A percentile compares a stretch with the other conserved stretches of the same genome.
These are phyloP conservation scores for Diabrotica undecimpunctata DNA, from an alignment of 1,140 invertebrate genomes.

Conservation along the genomic window DNA sequence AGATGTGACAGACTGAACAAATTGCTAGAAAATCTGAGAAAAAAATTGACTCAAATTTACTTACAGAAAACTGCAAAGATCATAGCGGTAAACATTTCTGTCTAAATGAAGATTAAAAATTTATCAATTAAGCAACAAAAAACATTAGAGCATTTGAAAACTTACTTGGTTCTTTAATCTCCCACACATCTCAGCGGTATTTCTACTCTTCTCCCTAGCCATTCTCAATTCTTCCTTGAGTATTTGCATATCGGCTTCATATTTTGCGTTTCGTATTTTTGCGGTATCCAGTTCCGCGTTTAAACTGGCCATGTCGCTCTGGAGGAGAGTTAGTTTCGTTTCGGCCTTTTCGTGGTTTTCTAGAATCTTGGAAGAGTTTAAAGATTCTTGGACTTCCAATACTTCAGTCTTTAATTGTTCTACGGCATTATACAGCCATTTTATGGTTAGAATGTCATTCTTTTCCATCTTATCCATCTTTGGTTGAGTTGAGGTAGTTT, in stretches of 20 bases:
- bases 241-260: slow-evolving; percentile 38
- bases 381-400: slow-evolving; percentile 44
- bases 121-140: no score
- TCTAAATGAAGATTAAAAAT: no score
- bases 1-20: no score
- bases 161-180: slow-evolving; percentile 45
- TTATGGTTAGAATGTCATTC: slow-evolving; percentile 49
- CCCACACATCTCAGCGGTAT: slow-evolving; percentile 39
- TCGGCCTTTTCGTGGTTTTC: slow-evolving; percentile 41
- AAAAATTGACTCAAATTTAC: no score
- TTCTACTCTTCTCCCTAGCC: slow-evolving; percentile 38
- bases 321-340: slow-evolving; percentile 39
- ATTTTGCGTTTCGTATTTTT: slow-evolving; percentile 38
- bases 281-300: slow-evolving; percentile 40
- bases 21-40: no score
- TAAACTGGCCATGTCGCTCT: slow-evolving; percentile 44
- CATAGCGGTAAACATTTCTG: no score
- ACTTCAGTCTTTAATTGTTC: slow-evolving; percentile 47
- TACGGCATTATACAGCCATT: slow-evolving; percentile 47
- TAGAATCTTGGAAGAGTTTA: slow-evolving; percentile 43
- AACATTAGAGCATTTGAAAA: no score
- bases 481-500: not conserved
- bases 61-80: no score
- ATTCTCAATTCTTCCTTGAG: slow-evolving; percentile 40
- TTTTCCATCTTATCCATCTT: slow-evolving; percentile 32